Evolutionary conservation across 2,113 vertebrate genomes (phyloP).

Genomic region (Tamias sibiricus): DNA sequence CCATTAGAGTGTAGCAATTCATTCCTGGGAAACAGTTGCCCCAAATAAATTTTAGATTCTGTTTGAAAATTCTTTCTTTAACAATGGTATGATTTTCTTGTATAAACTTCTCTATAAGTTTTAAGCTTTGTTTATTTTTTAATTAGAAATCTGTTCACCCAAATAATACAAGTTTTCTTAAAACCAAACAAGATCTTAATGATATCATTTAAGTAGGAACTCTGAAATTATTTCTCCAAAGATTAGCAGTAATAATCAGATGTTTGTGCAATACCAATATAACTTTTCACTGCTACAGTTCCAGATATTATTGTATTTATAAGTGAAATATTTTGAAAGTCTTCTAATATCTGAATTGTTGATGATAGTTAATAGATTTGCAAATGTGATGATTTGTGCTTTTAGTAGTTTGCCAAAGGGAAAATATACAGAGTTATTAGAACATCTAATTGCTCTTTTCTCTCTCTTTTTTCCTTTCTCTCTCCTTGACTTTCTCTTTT

Average conservation of each 20-base stretch:
- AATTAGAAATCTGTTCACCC: not conserved
- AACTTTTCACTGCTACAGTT: not conserved
- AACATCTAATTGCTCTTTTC: not conserved
- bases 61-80: conserved; percentile 49
- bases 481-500: not conserved
- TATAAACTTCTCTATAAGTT: not conserved
- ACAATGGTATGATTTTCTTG: conserved; percentile 18
- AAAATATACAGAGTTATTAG: not conserved
- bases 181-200: conserved; percentile 17
- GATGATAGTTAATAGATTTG: conserved; percentile 7
- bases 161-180: not conserved
- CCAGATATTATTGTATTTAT: not conserved
- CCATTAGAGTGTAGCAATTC: conserved; percentile 30
- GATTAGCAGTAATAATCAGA: not conserved
- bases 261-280: not conserved
- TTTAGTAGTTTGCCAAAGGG: not conserved
- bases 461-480: not conserved
- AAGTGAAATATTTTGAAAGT: not conserved
- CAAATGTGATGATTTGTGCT: conserved; percentile 1
- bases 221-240: not conserved
- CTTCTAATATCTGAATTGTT: not conserved
- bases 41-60: conserved; percentile 62
- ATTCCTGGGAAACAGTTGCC: conserved; percentile 70
- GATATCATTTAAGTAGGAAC: conserved; percentile 19
- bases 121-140: conserved; percentile 30